Percentiles rank a stretch among this genome's conserved stretches.
These are phyloP conservation scores for Neoarius graeffei DNA, from an alignment of 2,113 vertebrate genomes.

Conservation along the genomic window DNA sequence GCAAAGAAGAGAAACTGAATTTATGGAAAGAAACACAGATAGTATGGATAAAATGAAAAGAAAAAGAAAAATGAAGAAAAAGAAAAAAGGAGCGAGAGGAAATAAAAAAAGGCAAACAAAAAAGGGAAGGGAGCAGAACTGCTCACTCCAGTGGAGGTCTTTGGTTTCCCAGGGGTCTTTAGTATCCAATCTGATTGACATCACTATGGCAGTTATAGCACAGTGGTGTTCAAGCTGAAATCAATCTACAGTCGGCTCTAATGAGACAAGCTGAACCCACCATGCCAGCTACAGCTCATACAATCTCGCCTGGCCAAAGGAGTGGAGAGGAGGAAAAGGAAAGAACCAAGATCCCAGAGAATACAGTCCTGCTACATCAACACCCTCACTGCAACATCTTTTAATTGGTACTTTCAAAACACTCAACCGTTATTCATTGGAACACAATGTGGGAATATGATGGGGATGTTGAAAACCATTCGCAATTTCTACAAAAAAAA, in stretches of 20 bases:
- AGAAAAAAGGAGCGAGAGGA: neutral
- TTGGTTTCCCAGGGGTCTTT: constrained; percentile 41
- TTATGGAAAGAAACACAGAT: constrained; percentile 2
- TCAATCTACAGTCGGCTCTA: constrained; percentile 48
- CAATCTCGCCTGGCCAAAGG: neutral
- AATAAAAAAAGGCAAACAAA: neutral
- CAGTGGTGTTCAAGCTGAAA: constrained; percentile 49
- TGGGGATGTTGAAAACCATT: neutral
- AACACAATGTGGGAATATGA: neutral
- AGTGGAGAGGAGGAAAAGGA: constrained; percentile 27
- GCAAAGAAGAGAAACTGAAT: neutral
- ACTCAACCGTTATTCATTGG: neutral
- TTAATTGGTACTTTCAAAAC: neutral
- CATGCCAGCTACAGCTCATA: constrained; percentile 20
- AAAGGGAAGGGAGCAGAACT: neutral
- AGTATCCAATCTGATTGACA: constrained; percentile 50
- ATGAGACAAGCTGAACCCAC: constrained; percentile 33
- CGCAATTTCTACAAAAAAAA: neutral
- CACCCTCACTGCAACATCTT: neutral
- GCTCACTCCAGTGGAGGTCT: constrained; percentile 22
- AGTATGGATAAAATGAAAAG: neutral
- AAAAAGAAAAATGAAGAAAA: neutral
- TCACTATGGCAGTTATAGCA: constrained; percentile 50
- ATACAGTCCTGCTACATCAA: neutral
- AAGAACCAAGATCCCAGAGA: constrained; percentile 15